These are phyloP conservation scores for Cremastobaeus sp. DNA, from an alignment of 2,888 invertebrate genomes.

Conservation along the genomic window DNA sequence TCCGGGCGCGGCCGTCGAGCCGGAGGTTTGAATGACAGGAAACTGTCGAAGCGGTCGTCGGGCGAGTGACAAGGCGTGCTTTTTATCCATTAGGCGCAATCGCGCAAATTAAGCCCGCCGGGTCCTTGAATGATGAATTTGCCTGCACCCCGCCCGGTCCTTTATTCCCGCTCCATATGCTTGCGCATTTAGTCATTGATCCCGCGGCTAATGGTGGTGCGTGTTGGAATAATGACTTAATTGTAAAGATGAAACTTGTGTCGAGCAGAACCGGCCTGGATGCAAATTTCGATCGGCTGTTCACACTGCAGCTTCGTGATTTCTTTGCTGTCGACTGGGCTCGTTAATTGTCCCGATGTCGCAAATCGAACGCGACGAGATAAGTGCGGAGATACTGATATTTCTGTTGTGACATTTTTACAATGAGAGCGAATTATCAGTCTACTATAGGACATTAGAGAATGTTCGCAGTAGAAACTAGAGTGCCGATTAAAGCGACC, in stretches of 20 bases:
- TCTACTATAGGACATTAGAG: slow-evolving; percentile 29
- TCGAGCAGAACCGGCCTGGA: slow-evolving; percentile 6
- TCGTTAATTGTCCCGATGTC: slow-evolving; percentile 7
- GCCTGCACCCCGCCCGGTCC: slow-evolving; percentile 38
- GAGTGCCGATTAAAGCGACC: slow-evolving; percentile 58
- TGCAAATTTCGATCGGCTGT: no score
- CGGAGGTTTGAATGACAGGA: slow-evolving; percentile 65
- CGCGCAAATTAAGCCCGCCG: slow-evolving; percentile 66
- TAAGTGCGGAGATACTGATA: slow-evolving; percentile 3
- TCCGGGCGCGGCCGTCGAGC: slow-evolving; percentile 46
- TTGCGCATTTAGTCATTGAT: slow-evolving; percentile 41
- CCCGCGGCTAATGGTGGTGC: slow-evolving; percentile 32
- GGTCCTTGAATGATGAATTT: slow-evolving; percentile 36
- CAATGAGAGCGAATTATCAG: slow-evolving; percentile 34
- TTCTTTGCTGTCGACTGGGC: neutral
- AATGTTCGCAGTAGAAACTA: slow-evolving; percentile 52
- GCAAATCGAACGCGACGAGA: neutral
- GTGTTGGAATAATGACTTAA: slow-evolving; percentile 30
- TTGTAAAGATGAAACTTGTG: slow-evolving; percentile 22
- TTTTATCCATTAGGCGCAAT: slow-evolving; percentile 69
- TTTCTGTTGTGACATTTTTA: slow-evolving; percentile 20
- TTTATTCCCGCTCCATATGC: slow-evolving; percentile 8
- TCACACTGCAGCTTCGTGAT: neutral
- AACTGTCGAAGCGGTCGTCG: slow-evolving; percentile 65
- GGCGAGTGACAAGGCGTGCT: slow-evolving; percentile 51